A percentile compares a stretch with the other conserved stretches of the same genome.
Evolutionary conservation across 37 sponge, comb jelly and placozoan genomes (phyloP).

Genomic region (Petrosia ficiformis): DNA sequence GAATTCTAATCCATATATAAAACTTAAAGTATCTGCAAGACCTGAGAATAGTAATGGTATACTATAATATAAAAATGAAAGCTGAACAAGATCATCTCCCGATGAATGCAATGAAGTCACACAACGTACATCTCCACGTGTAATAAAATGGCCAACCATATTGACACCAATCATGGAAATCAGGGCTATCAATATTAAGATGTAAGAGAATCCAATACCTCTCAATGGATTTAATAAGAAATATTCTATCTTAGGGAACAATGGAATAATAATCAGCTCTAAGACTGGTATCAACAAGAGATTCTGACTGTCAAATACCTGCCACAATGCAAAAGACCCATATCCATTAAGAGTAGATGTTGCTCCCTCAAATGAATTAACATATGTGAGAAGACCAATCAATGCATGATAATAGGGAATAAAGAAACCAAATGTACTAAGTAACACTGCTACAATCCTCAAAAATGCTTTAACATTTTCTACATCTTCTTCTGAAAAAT

Average conservation of each 20-base stretch:
- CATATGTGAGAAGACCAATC: neutral
- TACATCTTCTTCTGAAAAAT: neutral
- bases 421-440: neutral
- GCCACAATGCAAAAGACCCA: neutral
- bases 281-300: neutral
- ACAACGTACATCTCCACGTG: too few relatives aligned
- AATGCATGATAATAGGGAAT: neutral
- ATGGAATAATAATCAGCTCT: neutral
- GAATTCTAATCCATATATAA: neutral
- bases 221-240: neutral
- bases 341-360: neutral
- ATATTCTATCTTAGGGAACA: conserved; percentile 14
- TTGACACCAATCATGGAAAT: neutral
- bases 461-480: neutral
- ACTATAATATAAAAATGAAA: neutral
- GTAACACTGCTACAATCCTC: neutral
- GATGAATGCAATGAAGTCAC: neutral
- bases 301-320: neutral
- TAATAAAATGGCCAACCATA: too few relatives aligned
- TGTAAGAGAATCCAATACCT: neutral
- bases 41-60: neutral
- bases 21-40: neutral
- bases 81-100: neutral
- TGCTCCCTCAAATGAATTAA: neutral
- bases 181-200: neutral